phyloP scores from a whole-genome alignment of 2,797 vertebrate genomes.

The Protosalanx chinensis region DNA sequence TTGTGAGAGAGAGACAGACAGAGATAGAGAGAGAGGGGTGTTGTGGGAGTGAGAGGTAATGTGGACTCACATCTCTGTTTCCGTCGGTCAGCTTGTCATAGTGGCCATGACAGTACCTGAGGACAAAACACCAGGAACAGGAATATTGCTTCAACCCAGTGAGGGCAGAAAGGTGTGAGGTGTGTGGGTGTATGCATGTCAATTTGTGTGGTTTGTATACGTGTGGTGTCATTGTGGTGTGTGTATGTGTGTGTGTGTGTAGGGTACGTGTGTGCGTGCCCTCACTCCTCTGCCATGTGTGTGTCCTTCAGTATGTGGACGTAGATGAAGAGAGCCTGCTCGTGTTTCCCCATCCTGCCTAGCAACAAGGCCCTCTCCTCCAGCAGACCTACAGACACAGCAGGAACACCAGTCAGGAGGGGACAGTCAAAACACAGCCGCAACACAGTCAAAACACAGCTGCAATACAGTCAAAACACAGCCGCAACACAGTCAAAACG shows the following conservation, averaged over 20 bases:
- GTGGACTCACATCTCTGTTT: constrained; percentile 89
- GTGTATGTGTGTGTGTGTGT: neutral
- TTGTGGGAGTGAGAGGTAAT: neutral
- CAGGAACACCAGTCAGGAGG: no score
- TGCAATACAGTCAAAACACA: no score
- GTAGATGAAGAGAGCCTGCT: constrained; percentile 97
- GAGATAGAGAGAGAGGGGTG: no score
- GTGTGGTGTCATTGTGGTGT: no score
- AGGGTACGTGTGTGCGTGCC: neutral
- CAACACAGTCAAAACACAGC: no score
- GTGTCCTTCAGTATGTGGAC: constrained; percentile 93
- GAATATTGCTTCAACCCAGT: neutral
- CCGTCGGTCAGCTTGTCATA: constrained; percentile 86
- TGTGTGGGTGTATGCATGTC: no score
- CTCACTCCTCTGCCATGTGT: constrained; percentile 93
- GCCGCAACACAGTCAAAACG: no score
- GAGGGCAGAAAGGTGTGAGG: neutral
- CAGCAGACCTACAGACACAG: constrained; percentile 78
- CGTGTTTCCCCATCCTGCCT: constrained; percentile 97
- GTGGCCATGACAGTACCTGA: constrained; percentile 91
- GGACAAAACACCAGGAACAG: constrained; percentile 17
- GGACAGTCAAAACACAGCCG: no score
- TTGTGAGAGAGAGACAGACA: neutral
- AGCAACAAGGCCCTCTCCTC: constrained; percentile 94
- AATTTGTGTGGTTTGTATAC: no score